Percentiles rank a stretch among this genome's conserved stretches.
phyloP scores from a whole-genome alignment of 2,113 vertebrate species.

The Terrapene triunguis region DNA sequence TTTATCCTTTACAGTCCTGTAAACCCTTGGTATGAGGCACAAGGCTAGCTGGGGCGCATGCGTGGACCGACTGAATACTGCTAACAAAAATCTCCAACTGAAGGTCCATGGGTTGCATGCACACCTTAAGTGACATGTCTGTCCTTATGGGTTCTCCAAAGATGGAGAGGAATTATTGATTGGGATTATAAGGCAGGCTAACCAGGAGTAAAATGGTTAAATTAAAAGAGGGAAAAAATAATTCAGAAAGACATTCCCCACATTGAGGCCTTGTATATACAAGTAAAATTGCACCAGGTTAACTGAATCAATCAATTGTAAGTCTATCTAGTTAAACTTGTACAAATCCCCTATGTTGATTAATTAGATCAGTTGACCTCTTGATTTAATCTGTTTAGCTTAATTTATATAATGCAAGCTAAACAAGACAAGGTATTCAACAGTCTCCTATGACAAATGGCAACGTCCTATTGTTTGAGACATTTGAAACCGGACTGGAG shows the following conservation, averaged over 20 bases:
- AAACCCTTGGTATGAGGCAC: too few relatives aligned
- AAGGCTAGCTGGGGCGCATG: too few relatives aligned
- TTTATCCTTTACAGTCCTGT: too few relatives aligned
- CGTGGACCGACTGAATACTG: too few relatives aligned
- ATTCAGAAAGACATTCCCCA: not conserved
- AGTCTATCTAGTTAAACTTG: not conserved
- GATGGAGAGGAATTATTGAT: not conserved
- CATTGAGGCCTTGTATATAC: not conserved
- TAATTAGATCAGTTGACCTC: not conserved
- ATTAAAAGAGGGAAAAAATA: not conserved
- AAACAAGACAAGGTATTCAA: not conserved
- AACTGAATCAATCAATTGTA: not conserved
- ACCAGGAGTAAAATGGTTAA: not conserved
- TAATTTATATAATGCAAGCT: not conserved
- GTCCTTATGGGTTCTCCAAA: not conserved
- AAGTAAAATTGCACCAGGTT: not conserved
- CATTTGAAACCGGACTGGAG: not conserved
- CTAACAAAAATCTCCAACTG: too few relatives aligned
- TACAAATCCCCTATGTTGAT: not conserved
- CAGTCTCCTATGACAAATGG: not conserved
- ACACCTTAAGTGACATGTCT: not conserved
- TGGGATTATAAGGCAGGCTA: not conserved
- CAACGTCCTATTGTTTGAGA: not conserved
- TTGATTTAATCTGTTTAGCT: not conserved
- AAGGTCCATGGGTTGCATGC: not conserved